These are phyloP conservation scores for Pangasius djambal DNA, from an alignment of 2,797 vertebrate species.

Conservation along the genomic window DNA sequence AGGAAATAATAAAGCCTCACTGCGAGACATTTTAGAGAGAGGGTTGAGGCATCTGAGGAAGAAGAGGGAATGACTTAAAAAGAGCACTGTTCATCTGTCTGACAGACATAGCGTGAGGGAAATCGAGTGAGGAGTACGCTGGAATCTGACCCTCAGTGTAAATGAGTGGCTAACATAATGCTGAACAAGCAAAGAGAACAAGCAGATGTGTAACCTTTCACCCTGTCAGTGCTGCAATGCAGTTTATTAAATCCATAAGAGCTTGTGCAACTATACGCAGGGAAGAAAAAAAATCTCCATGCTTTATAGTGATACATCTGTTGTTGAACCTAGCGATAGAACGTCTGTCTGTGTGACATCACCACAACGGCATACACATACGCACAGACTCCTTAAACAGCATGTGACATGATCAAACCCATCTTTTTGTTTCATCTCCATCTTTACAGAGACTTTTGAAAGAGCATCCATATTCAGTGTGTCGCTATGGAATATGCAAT, in stretches of 20 bases:
- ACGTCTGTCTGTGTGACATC: conserved; percentile 1
- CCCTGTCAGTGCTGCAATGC: conserved; percentile 34
- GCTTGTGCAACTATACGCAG: neutral
- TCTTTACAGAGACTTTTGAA: conserved; percentile 7
- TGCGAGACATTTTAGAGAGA: conserved; percentile 65
- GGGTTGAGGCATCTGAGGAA: conserved; percentile 59
- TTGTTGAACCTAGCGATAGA: neutral
- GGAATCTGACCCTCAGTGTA: conserved; percentile 26
- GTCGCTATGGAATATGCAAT: conserved; percentile 16
- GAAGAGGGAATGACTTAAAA: conserved; percentile 64
- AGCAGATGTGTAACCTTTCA: conserved; percentile 45
- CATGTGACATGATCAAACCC: neutral
- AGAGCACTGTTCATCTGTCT: conserved; percentile 54
- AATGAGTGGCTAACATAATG: conserved; percentile 38
- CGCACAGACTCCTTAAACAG: neutral
- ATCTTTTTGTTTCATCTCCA: conserved; percentile 2
- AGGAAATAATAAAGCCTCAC: conserved; percentile 74
- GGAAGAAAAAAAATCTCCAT: neutral
- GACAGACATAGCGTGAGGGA: conserved; percentile 50
- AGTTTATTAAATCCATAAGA: conserved; percentile 41
- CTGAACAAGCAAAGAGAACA: conserved; percentile 32
- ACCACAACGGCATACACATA: neutral
- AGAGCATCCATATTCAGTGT: conserved; percentile 27
- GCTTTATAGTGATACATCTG: neutral
- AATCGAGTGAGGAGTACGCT: conserved; percentile 44